A percentile compares a stretch with the other conserved stretches of the same genome.
Evolutionary conservation across 2,797 vertebrate species (phyloP).

Genomic region (Brotogeris chrysoptera): DNA sequence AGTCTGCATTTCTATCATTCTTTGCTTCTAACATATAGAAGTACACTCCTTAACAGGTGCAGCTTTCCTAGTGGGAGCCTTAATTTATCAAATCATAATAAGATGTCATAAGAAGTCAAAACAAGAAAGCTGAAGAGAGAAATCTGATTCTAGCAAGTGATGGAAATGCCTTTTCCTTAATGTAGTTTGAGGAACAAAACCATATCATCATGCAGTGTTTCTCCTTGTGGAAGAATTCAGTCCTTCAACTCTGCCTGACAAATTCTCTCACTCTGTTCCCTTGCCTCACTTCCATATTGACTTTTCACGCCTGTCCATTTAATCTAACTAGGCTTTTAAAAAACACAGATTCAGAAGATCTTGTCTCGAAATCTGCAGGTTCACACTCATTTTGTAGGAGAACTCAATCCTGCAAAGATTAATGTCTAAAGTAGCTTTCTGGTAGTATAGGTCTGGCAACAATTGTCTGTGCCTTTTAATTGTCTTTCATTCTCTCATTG

Average conservation of each 20-base stretch:
- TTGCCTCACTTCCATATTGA: background rate
- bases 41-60: background rate
- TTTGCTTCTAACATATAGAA: background rate
- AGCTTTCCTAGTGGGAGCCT: background rate
- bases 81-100: conserved; percentile 20
- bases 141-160: background rate
- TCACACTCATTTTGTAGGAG: background rate
- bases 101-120: background rate
- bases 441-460: background rate
- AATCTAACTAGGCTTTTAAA: background rate
- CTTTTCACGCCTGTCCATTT: background rate
- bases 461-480: background rate
- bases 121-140: background rate
- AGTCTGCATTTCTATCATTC: background rate
- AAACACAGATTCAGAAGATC: background rate
- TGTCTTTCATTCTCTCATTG: background rate
- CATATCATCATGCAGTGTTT: background rate
- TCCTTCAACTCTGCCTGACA: background rate
- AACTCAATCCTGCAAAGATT: background rate
- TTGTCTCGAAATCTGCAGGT: background rate
- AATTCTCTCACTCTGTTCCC: background rate
- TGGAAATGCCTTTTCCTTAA: conserved; percentile 1
- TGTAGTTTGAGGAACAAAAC: conserved; percentile 1
- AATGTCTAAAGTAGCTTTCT: background rate
- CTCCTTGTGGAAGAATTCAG: background rate